Conservation (phyloP, 2,113 vertebrate species). For the Phyllopteryx taeniolatus region DNA sequence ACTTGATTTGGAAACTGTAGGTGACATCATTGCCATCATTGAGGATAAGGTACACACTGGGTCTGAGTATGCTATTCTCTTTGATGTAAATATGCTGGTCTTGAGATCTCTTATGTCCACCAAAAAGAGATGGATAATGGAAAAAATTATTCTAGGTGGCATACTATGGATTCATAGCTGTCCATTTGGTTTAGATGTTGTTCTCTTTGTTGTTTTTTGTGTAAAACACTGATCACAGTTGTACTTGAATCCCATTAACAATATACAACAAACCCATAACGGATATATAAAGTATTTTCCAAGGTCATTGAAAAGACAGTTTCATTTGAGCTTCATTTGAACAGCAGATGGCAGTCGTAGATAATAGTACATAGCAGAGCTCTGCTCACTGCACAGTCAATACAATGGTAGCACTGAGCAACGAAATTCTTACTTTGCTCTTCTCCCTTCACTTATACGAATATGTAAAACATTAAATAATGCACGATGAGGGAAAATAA, state of each 20-base stretch:
- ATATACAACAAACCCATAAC: too few species aligned
- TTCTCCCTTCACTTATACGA: too few species aligned
- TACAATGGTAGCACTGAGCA: too few species aligned
- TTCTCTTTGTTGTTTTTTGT: too few species aligned
- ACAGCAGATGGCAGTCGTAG: neutral
- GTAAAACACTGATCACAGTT: neutral
- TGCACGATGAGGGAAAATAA: too few species aligned
- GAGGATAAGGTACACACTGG: slow-evolving; percentile 87
- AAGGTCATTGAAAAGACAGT: neutral
- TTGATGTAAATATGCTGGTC: neutral
- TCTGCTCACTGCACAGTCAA: neutral
- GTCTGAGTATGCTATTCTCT: neutral
- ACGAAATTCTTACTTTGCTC: too few species aligned
- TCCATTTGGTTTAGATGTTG: neutral
- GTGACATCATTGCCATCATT: slow-evolving; percentile 97
- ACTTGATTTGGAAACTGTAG: slow-evolving; percentile 91
- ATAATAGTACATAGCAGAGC: neutral
- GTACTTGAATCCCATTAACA: neutral
- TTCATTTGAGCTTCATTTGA: neutral
- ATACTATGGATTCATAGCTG: neutral
- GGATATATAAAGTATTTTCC: neutral
- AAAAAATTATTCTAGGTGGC: too few species aligned
- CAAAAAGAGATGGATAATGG: neutral
- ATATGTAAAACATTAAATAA: too few species aligned
- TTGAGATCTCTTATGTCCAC: slow-evolving; percentile 5